Base-by-base conservation (phyloP, 2,797 vertebrate species). In the Pseudomugil gertrudae region DNA sequence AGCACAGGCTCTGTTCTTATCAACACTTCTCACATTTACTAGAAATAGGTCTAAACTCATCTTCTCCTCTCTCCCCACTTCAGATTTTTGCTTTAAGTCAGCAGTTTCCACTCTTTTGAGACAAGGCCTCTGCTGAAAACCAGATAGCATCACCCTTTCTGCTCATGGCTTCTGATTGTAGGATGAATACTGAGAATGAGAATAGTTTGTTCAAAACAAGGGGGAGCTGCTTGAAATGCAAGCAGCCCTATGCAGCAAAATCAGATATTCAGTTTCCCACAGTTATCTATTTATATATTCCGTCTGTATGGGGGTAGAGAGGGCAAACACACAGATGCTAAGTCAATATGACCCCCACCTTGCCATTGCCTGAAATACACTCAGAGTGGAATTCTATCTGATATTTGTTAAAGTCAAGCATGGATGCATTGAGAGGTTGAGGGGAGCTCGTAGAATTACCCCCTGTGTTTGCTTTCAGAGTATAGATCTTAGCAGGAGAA, bases 211-310 rank as follows among this genome's bases (percentile, higher is more conserved):
- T 30, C 32, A 33, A 56, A 72, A 63, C 47, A 64, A 61, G 51
- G 33, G 52, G 33, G 63, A 72, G 57, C 35, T 75, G 57, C 30
- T 82, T 83, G 81, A 87, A 89, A 78, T 86, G 68, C 62, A 85
- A 72, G 72, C 72, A 65, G 70, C 56, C 75, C 26, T 72, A 82
- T 87, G 80, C 84, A 74, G 75, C 72, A 85, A 83, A 89, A 90
- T 89, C 83, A 80, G 84, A 92, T 91, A 89, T 89, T 84, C 72
- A 47, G 70, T 86, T 92, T 92, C 90, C 85, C 92, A 85, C 84
- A 74, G 77, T 86, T 80, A 87, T 85, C 91, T 92, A 90, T 93
- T 91, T 92, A 89, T 94, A 90, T 76, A 85, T 91, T 86, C 80
- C 38, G 78, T 75, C 83, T 84, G 82, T 80, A 89, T 69, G 67